These are phyloP conservation scores for Teleogryllus occipitalis DNA, from an alignment of 1,140 invertebrate species.

Conservation along the genomic window DNA sequence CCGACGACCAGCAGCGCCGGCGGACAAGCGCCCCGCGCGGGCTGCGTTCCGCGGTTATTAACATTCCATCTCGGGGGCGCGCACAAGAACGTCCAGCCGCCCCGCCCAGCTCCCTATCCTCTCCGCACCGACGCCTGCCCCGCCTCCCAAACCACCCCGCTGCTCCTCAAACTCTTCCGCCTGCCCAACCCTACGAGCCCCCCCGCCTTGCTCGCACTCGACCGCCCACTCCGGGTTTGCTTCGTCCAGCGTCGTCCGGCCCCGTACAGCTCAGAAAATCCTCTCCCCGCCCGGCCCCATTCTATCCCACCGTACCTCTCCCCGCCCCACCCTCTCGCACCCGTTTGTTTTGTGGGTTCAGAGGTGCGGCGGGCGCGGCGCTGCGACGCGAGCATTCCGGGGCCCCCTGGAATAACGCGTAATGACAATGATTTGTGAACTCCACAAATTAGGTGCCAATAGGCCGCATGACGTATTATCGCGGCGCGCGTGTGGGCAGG, in stretches of 20 bases:
- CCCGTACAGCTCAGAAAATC: neutral
- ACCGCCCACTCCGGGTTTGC: neutral
- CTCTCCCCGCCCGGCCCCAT: no score
- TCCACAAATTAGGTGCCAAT: slow-evolving; percentile 4
- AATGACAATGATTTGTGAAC: slow-evolving; percentile 5
- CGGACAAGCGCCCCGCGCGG: no score
- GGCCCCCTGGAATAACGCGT: neutral
- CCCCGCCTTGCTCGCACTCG: no score
- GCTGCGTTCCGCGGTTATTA: neutral
- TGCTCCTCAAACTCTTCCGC: no score
- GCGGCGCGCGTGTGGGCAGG: neutral
- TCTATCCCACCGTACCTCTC: no score
- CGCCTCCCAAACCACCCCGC: no score
- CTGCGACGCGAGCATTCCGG: neutral
- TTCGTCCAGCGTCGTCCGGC: neutral
- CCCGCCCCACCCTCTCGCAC: no score
- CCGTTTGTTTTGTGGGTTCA: no score
- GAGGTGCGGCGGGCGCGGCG: no score
- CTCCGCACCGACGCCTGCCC: neutral
- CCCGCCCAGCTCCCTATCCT: neutral
- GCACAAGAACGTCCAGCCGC: neutral
- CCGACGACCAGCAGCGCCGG: no score
- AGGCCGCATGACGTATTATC: neutral
- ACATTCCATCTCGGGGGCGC: neutral
- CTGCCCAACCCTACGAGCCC: no score